These are phyloP conservation scores for Chesias legatella DNA, from an alignment of 2,888 invertebrate genomes.

Conservation along the genomic window DNA sequence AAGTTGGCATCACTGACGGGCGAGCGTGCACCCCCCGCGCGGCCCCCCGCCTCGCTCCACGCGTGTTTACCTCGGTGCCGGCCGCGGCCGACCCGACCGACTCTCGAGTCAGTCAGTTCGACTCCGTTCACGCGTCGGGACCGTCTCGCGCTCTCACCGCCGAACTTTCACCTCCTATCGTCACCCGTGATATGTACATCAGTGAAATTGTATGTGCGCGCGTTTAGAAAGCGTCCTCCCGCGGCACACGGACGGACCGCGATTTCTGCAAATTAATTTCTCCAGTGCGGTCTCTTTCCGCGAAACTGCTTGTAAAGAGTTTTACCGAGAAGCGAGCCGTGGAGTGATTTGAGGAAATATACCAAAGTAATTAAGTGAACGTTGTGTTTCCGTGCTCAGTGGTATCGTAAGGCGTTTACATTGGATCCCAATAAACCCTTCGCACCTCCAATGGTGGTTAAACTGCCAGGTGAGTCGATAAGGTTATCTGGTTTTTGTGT, in stretches of 20 bases:
- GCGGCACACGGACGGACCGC: slow-evolving; percentile 54
- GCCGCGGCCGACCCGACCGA: slow-evolving; percentile 23
- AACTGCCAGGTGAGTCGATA: slow-evolving; percentile 67
- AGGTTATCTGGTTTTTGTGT: slow-evolving; percentile 7
- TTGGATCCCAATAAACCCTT: slow-evolving; percentile 75
- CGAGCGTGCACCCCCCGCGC: slow-evolving; percentile 35
- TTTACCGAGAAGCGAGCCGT: slow-evolving; percentile 73
- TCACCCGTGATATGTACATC: slow-evolving; percentile 70
- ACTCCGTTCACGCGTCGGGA: slow-evolving; percentile 53
- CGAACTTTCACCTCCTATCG: slow-evolving; percentile 77
- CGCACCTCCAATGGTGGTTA: slow-evolving; percentile 78
- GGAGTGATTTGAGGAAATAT: slow-evolving; percentile 78
- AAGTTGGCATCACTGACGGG: too few relatives aligned
- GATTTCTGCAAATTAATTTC: slow-evolving; percentile 77
- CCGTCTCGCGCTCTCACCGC: slow-evolving; percentile 46
- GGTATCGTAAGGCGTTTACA: slow-evolving; percentile 67
- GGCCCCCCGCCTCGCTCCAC: slow-evolving; percentile 23
- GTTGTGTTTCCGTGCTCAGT: slow-evolving; percentile 73
- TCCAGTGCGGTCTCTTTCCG: slow-evolving; percentile 70
- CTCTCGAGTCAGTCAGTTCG: slow-evolving; percentile 46
- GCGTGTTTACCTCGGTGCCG: slow-evolving; percentile 40
- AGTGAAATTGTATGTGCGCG: slow-evolving; percentile 76
- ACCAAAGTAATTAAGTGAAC: slow-evolving; percentile 65
- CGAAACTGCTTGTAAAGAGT: slow-evolving; percentile 77
- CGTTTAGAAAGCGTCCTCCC: slow-evolving; percentile 69